Base-by-base conservation (phyloP, 2,113 vertebrate species). In the Boleophthalmus pectinirostris region DNA sequence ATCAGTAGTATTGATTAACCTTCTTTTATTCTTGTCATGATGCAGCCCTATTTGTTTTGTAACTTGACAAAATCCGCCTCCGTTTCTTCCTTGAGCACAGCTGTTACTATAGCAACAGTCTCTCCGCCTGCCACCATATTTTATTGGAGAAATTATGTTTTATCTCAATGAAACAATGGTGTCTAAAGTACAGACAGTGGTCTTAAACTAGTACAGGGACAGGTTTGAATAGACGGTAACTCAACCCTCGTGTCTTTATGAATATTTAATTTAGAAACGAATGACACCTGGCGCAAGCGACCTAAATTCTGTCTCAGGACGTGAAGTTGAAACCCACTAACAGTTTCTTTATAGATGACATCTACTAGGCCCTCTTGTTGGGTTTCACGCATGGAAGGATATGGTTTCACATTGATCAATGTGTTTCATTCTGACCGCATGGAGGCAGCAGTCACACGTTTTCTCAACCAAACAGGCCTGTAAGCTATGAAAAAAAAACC, bases 21-120 rank as follows among this genome's bases (percentile, higher is more conserved):
- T 9, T 35, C 29, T 61, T 60, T 61, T 61, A 24, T 33, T 61
- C 4, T 33, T 61, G 58, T 33, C 33, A 33, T 6, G 5, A 10
- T 1, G 5, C 1, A 16, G 12, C 1, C 24, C 10, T 12, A 24
- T 24, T 3, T 53, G 6, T 66, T 5, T 24, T 2, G 16, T 1
- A 2, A 2, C 14, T 20, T 77, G 78, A 70, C 56, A 38, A 1
- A 66, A 67, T 51, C n/a, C 29, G 58, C 35, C 0, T 2, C 61
- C 70, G 58, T 45, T 0, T 78, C 74, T 79, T 68, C 80, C 65
- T 72, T 67, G 73, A 60, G 23, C 75, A 46, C 64, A 14, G 64
- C 73, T 86, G 90, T 90, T 86, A 68, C 90, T 84, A 90, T 89
- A 85, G 88, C 82, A 91, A 91, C 90, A 89, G 80, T 69, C 75